Base-by-base conservation (phyloP, 2,888 invertebrate species). In the Drosophila diplacantha region DNA sequence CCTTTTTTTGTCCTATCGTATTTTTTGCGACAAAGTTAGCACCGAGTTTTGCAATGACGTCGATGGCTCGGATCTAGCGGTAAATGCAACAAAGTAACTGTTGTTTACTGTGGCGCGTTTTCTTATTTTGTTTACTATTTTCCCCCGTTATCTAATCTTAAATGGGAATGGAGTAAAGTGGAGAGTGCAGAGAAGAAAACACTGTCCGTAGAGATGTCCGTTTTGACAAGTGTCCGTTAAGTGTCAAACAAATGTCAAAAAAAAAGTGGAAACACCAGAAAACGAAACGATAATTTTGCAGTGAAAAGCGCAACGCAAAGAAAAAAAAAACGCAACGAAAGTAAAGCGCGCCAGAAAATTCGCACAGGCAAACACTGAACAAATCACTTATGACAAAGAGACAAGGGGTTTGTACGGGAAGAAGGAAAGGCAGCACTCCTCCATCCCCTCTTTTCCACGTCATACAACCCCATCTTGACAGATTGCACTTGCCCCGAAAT, bases 381-480 rank as follows among this genome's bases (percentile, higher is more conserved):
- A 74, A 79, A 79, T 79, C 76, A 71, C 72, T 78, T 78, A 75
- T 81, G 81, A 75, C 75, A 72, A n/a, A 35, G 32, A 11, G 31
- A 1, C n/a, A 9, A 3, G 41, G 38, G n/a, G 32, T 5, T 9
- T 11, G 24, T 11, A n/a, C 9, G 7, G 41, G 41, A 41, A 24
- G n/a, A 24, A 5, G 29, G 6, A 14, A 14, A 12, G 20, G 31
- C 31, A 24, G 31, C 55, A 51, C 32, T 37, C 34, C 51, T 22
- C 35, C 43, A 24, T 5, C 8, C 12, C 24, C 35, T 16, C 34
- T 6, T 24, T 29, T 9, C 46, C 5, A 3, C 24, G 14, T 18
- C 29, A 7, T 47, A 29, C n/a, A 38, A 14, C 56, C 49, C 32
- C 49, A 38, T 55, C 49, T 38, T 50, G 64, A 65, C 16, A 55